Conservation (phyloP, 2,888 invertebrate species). For the Eupithecia subfuscata region DNA sequence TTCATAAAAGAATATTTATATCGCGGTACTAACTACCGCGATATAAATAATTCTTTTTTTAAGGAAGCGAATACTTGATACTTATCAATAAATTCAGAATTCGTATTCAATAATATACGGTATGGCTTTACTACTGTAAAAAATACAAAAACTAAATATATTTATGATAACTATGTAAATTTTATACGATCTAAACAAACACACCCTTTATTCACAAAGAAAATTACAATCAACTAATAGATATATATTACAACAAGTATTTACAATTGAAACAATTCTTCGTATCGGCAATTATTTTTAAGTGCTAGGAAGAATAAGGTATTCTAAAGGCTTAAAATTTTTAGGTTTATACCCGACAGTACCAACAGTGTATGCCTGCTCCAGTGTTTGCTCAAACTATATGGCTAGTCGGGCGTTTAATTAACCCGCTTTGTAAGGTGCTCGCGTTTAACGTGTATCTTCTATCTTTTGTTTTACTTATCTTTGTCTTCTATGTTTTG, state of each 20-base stretch:
- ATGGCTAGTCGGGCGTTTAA: conserved; percentile 49
- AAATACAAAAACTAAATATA: neutral
- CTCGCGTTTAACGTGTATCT: conserved; percentile 36
- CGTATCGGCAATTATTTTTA: neutral
- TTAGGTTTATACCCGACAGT: neutral
- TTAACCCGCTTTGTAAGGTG: conserved; percentile 49
- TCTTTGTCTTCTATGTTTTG: conserved; percentile 24
- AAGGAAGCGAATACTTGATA: neutral
- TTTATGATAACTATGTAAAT: neutral
- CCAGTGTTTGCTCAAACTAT: conserved; percentile 37
- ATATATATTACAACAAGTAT: too few relatives aligned
- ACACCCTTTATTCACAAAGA: too few relatives aligned
- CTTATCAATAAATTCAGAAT: neutral
- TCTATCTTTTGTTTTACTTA: conserved; percentile 28
- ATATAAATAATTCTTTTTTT: too few relatives aligned
- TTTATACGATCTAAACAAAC: too few relatives aligned
- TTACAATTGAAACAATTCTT: too few relatives aligned
- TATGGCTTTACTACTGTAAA: too few relatives aligned
- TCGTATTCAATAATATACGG: neutral
- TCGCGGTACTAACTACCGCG: too few relatives aligned
- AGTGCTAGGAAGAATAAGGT: neutral
- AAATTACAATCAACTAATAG: too few relatives aligned
- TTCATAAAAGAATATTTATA: neutral
- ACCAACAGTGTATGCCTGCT: conserved; percentile 3
- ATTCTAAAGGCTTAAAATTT: neutral